phyloP scores from a whole-genome alignment of 1,140 invertebrate species.

The Ruditapes philippinarum region DNA sequence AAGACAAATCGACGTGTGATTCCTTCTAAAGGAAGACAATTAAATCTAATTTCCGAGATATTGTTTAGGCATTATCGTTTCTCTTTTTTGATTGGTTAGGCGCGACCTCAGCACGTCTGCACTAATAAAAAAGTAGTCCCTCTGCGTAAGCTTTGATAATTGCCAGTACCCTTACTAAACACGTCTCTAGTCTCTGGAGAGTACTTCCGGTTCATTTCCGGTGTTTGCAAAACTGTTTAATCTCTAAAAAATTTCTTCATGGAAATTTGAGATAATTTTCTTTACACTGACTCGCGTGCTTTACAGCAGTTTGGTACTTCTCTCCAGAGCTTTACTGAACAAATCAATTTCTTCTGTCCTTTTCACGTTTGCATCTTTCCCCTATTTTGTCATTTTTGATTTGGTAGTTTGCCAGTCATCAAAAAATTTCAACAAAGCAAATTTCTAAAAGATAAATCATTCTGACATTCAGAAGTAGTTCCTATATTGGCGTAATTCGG shows the following conservation, averaged over 20 bases:
- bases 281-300: slow-evolving; percentile 65
- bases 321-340: slow-evolving; percentile 29
- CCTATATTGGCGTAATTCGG: slow-evolving; percentile 9
- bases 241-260: slow-evolving; percentile 58
- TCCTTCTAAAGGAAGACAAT: slow-evolving; percentile 64
- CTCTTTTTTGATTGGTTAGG: slow-evolving; percentile 62
- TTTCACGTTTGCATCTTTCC: slow-evolving; percentile 33
- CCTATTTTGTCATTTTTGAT: slow-evolving; percentile 54
- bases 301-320: slow-evolving; percentile 30
- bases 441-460: slow-evolving; percentile 49
- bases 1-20: slow-evolving; percentile 63
- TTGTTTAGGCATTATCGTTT: slow-evolving; percentile 66
- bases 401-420: slow-evolving; percentile 50
- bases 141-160: slow-evolving; percentile 53
- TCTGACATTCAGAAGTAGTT: slow-evolving; percentile 30
- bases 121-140: slow-evolving; percentile 65
- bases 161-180: slow-evolving; percentile 59
- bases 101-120: slow-evolving; percentile 39
- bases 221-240: slow-evolving; percentile 67
- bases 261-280: slow-evolving; percentile 70
- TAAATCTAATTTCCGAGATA: slow-evolving; percentile 68
- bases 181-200: slow-evolving; percentile 50
- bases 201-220: slow-evolving; percentile 65
- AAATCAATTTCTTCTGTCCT: slow-evolving; percentile 58
- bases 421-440: slow-evolving; percentile 46